Conservation (phyloP, 2,797 vertebrate genomes). For the Hylomyscus alleni region DNA sequence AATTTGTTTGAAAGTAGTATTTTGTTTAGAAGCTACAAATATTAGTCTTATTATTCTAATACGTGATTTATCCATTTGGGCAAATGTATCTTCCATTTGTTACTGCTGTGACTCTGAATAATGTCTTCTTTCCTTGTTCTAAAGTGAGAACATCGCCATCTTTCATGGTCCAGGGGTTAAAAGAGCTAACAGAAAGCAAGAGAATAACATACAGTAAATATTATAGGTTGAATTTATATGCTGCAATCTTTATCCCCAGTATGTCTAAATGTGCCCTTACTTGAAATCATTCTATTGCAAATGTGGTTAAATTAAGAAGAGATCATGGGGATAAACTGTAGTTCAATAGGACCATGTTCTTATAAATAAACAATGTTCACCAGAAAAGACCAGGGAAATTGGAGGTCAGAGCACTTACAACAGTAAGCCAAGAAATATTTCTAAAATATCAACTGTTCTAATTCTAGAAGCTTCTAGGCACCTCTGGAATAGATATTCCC, state of each 20-base stretch:
- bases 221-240: not conserved
- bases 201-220: not conserved
- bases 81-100: not conserved
- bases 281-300: not conserved
- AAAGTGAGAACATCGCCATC: not conserved
- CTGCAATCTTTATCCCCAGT: not conserved
- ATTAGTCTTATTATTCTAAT: not conserved
- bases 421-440: not conserved
- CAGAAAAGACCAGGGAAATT: not conserved
- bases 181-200: not conserved
- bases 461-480: not conserved
- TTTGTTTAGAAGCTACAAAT: slow-evolving; percentile 45
- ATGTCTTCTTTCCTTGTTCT: not conserved
- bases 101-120: not conserved
- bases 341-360: not conserved
- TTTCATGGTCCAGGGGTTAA: not conserved
- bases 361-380: not conserved
- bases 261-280: not conserved
- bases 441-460: no score
- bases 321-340: accelerated
- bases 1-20: slow-evolving; percentile 14
- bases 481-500: not conserved
- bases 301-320: not conserved
- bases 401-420: not conserved
- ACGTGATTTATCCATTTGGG: not conserved